Percentiles rank a stretch among this genome's conserved stretches.
These are phyloP conservation scores for Oceanites oceanicus DNA, from an alignment of 2,113 vertebrate genomes.

Conservation along the genomic window DNA sequence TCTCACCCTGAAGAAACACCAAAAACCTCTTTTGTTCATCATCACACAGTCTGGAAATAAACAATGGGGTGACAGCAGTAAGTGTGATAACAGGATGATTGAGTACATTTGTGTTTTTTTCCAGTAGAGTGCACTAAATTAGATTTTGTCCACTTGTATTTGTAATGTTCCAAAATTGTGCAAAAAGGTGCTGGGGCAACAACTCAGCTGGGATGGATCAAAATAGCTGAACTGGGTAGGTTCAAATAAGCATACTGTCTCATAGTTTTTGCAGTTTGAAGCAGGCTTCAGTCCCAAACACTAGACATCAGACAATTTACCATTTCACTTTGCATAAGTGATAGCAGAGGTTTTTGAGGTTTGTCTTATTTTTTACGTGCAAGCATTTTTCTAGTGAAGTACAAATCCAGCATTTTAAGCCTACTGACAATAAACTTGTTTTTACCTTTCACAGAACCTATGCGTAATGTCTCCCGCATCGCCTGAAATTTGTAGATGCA, in stretches of 20 bases:
- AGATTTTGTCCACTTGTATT: background rate
- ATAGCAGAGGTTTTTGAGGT: background rate
- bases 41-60: background rate
- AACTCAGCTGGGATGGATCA: background rate
- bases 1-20: background rate
- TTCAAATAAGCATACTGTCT: background rate
- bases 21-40: background rate
- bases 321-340: background rate
- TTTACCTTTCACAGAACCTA: background rate
- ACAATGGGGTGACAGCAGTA: background rate
- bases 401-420: background rate
- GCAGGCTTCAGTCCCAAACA: background rate
- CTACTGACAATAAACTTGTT: background rate
- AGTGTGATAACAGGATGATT: background rate
- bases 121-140: background rate
- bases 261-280: background rate
- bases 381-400: background rate
- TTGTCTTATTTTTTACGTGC: background rate
- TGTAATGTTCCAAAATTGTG: background rate
- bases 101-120: background rate
- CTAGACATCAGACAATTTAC: background rate
- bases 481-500: slow-evolving; percentile 1
- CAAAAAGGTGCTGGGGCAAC: background rate
- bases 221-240: background rate
- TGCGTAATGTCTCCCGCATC: background rate